These are phyloP conservation scores for Meganola albula DNA, from an alignment of 2,888 invertebrate genomes.

Conservation along the genomic window DNA sequence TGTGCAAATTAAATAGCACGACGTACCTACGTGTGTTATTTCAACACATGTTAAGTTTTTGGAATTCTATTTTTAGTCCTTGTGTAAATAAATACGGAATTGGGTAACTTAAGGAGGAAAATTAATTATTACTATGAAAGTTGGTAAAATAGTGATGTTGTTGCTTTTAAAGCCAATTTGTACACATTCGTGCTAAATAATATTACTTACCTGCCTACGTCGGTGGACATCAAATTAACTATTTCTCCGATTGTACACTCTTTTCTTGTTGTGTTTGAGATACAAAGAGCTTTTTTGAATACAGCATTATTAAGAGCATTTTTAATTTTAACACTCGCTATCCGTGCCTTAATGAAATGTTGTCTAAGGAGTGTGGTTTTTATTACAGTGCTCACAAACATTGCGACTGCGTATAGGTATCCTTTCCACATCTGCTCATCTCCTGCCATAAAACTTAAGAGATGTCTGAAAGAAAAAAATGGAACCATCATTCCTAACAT, in stretches of 20 bases:
- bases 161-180: too few species aligned
- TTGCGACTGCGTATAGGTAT: slow-evolving; percentile 82
- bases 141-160: too few species aligned
- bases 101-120: too few species aligned
- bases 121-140: too few species aligned
- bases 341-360: slow-evolving; percentile 89
- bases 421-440: slow-evolving; percentile 86
- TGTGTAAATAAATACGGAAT: too few species aligned
- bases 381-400: slow-evolving; percentile 82
- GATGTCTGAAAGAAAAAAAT: slow-evolving; percentile 55
- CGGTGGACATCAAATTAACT: slow-evolving; percentile 91
- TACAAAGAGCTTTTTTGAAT: slow-evolving; percentile 85
- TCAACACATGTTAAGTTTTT: too few species aligned
- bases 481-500: neutral
- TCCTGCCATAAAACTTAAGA: slow-evolving; percentile 80
- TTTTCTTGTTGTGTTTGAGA: slow-evolving; percentile 84
- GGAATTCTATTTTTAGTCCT: too few species aligned
- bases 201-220: slow-evolving; percentile 79
- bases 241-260: slow-evolving; percentile 90
- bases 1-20: too few species aligned
- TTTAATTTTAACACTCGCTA: slow-evolving; percentile 88
- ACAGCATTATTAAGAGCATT: slow-evolving; percentile 88
- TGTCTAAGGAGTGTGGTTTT: slow-evolving; percentile 89
- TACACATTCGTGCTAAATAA: too few species aligned
- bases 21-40: too few species aligned